Conservation (phyloP, 2,113 vertebrate species). For the Donacobius atricapilla region DNA sequence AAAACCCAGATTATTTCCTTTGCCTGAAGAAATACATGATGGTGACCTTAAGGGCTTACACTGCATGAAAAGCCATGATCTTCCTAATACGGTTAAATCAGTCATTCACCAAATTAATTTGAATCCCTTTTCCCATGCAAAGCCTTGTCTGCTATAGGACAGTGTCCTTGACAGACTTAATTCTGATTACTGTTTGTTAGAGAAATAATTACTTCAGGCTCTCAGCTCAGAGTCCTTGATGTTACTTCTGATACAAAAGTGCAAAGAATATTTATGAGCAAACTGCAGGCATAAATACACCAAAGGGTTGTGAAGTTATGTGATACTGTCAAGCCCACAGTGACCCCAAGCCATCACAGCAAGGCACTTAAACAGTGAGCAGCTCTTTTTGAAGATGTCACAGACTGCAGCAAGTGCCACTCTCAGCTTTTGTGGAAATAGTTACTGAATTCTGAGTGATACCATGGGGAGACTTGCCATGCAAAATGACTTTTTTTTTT, state of each 20-base stretch:
- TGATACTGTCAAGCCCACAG: neutral
- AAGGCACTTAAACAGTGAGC: neutral
- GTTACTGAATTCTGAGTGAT: neutral
- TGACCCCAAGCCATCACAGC: accelerated
- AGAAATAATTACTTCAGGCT: neutral
- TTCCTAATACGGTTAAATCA: neutral
- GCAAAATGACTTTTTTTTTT: neutral
- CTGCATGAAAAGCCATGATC: neutral
- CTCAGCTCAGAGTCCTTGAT: neutral
- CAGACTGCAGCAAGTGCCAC: neutral
- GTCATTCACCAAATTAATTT: neutral
- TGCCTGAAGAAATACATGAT: neutral
- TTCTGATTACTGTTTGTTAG: neutral
- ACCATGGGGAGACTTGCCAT: neutral
- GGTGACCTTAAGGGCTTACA: neutral
- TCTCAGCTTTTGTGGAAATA: neutral
- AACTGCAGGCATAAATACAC: neutral
- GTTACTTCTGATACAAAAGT: neutral
- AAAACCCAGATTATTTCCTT: neutral
- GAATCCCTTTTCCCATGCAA: neutral
- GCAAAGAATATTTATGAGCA: neutral
- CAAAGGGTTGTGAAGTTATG: accelerated
- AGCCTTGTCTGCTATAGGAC: neutral
- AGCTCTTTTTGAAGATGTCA: neutral
- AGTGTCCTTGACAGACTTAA: neutral